Evolutionary conservation across 92 coral and sea anemone genomes (phyloP).

Genomic region (Zoanthus solanderi): DNA sequence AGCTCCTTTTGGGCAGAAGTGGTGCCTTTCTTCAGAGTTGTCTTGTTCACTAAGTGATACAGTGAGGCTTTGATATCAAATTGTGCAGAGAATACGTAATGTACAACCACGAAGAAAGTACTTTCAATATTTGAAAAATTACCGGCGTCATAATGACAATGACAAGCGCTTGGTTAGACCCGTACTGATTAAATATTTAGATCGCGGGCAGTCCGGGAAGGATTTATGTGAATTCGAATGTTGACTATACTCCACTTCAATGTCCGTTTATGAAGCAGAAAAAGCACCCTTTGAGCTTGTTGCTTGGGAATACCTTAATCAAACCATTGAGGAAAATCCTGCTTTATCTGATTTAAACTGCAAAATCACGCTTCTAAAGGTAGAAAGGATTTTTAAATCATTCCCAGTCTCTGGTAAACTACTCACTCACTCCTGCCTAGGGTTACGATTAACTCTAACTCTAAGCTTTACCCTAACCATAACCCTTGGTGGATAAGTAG

Average conservation of each 20-base stretch:
- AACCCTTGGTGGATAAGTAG: no score
- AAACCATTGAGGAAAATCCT: neutral
- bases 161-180: neutral
- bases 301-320: neutral
- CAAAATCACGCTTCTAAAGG: neutral
- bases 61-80: constrained; percentile 36
- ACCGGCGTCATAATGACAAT: no score
- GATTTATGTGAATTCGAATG: neutral
- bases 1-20: constrained; percentile 46
- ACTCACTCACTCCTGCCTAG: no score
- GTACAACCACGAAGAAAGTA: no score
- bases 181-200: neutral
- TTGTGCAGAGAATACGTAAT: neutral
- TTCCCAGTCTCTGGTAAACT: no score
- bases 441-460: no score
- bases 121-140: no score
- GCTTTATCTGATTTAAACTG: neutral
- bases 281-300: neutral
- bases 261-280: neutral
- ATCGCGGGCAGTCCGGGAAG: neutral
- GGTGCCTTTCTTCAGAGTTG: constrained; percentile 39
- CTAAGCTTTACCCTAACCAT: no score
- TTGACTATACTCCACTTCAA: neutral
- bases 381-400: neutral
- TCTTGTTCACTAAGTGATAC: constrained; percentile 36